These are phyloP conservation scores for Operophtera brumata DNA, from an alignment of 2,888 invertebrate genomes.

Conservation along the genomic window DNA sequence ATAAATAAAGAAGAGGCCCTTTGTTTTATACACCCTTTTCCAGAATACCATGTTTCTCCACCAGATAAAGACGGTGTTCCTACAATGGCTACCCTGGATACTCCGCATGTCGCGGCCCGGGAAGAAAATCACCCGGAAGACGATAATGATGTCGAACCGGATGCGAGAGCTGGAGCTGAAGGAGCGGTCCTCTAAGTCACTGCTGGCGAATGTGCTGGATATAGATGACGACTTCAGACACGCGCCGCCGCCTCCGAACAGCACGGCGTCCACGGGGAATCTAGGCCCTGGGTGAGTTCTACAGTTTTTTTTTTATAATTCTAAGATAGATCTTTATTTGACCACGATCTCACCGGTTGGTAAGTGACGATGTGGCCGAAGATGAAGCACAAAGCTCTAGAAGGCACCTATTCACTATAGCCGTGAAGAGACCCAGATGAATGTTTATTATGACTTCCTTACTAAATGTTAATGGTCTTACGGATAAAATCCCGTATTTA, in stretches of 20 bases:
- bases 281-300: slow-evolving; percentile 82
- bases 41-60: slow-evolving; percentile 3
- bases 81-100: slow-evolving; percentile 98
- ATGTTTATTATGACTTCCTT: no score
- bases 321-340: no score
- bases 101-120: slow-evolving; percentile 97
- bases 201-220: slow-evolving; percentile 96
- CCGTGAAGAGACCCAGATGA: no score
- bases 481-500: no score
- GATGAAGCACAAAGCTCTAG: no score
- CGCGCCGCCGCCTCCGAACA: slow-evolving; percentile 83
- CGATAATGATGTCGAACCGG: slow-evolving; percentile 92
- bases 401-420: no score
- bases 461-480: no score
- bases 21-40: no score
- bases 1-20: no score
- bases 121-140: slow-evolving; percentile 94
- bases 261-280: slow-evolving; percentile 82
- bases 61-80: slow-evolving; percentile 96
- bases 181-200: slow-evolving; percentile 95
- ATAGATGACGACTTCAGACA: slow-evolving; percentile 97
- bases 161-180: slow-evolving; percentile 96
- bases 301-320: no score
- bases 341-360: no score
- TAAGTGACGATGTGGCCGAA: no score